Evolutionary conservation across 2,888 invertebrate genomes (phyloP), one percentile per base, ranked within the genome.

Genomic region (Cephus pulcher): DNA sequence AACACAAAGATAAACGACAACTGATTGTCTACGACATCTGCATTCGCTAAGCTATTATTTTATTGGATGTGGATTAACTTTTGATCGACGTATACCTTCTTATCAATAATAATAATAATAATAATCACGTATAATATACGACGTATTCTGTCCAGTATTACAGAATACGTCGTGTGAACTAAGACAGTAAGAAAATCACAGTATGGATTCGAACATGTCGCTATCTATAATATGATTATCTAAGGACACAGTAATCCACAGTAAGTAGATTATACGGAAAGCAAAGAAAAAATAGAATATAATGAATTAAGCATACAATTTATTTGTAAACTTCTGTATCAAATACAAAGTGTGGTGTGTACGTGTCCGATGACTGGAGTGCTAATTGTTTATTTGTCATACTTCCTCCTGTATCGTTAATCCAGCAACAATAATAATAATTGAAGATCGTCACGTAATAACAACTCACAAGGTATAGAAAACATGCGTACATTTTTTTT

Each of bases 271-370:
- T 71, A 71, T 34, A 71, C 12, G 15, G 23, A 56, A 23, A 23
- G 23, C 23, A 56, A 56, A 56, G 56, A 56, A 23, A 56, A 56
- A 56, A 56, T 56, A 23, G 71, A 75, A 34, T 82, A 81, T 71
- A 37, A 69, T 33, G 75, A 34, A 79, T 35, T 70, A 11, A 76
- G 78, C 81, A 82, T 11, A 74, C 80, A 81, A 80, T 76, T 78
- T 85, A 80, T 69, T n/a, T 68, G 74, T 79, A 75, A 78, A 83
- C 69, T 69, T 84, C 78, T 85, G 80, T 88, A 88, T 86, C 82
- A 84, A 89, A 88, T 89, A 88, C 82, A 88, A 88, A 88, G 82
- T 85, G 86, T 86, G 84, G 84, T 87, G 86, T 88, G 86, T 87
- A 88, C 81, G 84, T 88, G 78, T 83, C 86, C 83, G 80, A 80